Conservation (phyloP, 2,797 vertebrate genomes). For the Pithecia hirsuta region DNA sequence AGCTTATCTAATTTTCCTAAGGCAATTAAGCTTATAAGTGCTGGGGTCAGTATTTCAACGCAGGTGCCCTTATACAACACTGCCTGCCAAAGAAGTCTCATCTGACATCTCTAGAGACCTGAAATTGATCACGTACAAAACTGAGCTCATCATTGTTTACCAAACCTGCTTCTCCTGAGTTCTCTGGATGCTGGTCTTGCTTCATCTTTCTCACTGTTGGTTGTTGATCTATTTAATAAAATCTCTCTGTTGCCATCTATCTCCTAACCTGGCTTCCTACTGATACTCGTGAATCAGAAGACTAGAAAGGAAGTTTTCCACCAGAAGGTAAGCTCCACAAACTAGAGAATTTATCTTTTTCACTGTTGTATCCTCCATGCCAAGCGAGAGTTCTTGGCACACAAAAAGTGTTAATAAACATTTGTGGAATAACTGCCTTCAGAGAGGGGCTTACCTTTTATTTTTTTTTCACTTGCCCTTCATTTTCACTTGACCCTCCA, state of each 20-base stretch:
- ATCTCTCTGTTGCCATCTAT: background rate
- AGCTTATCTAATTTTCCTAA: background rate
- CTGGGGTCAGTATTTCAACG: background rate
- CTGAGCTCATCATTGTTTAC: background rate
- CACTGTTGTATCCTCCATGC: background rate
- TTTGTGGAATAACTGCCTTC: constrained; percentile 29
- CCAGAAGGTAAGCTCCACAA: background rate
- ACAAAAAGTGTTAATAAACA: background rate
- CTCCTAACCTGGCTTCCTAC: background rate
- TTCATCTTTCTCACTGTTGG: background rate
- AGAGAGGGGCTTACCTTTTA: background rate
- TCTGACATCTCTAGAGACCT: background rate
- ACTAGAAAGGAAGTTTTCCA: background rate
- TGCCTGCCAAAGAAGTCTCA: background rate
- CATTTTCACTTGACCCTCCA: background rate
- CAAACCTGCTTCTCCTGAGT: background rate
- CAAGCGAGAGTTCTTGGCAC: background rate
- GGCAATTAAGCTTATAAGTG: background rate
- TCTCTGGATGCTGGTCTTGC: background rate
- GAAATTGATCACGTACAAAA: background rate
- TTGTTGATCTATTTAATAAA: background rate
- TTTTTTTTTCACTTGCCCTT: constrained; percentile 11
- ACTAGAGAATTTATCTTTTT: background rate
- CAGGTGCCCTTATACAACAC: background rate
- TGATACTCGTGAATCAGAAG: background rate